Base-by-base conservation (phyloP, 2,113 vertebrate species). In the Oreochromis niloticus region DNA sequence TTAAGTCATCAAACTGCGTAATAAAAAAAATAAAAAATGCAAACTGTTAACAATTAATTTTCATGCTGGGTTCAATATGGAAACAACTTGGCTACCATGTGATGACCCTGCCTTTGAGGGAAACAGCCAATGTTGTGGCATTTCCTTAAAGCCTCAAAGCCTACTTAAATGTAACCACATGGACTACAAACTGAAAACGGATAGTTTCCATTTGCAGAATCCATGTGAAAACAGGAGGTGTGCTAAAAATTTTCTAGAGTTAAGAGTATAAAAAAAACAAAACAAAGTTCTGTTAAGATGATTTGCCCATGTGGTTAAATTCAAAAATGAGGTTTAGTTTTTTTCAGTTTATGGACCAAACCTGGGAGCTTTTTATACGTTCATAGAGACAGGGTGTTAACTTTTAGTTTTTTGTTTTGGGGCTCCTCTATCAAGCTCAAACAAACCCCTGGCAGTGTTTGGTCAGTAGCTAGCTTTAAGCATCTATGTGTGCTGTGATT, bases 341-440 rank as follows among this genome's bases (percentile, higher is more conserved):
- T 27, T 4, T 24, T 39, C 13, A 27, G 22, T 73, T 73, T 73
- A 24, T 73, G 5, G 7, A 24, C n/a, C 1, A 27, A 73, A 43
- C 7, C 39, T 24, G 13, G n/a, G n/a, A 75, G 48, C 13, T 30
- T 17, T 46, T 24, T 24, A 71, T 32, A 30, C 4, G 22, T 46
- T 73, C 4, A 17, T 27, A 46, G 22, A 73, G 22, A 46, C 9
- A 10, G 39, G 39, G 8, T 27, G 66, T 27, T 27, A 39, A 73
- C n/a, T 27, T 73, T 27, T 17, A 73, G 22, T 36, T 27, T 73
- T 73, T 73, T 73, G 68, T 73, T 73, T 73, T 73, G 66, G 39
- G 39, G 39, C 0, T 73, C 22, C 22, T 73, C 66, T 73, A 27
- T 46, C 13, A 46, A 73, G 39, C 12, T 1, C 3, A 0, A 43